Evolutionary conservation across 2,113 vertebrate species (phyloP).

Genomic region (Edolisoma coerulescens): DNA sequence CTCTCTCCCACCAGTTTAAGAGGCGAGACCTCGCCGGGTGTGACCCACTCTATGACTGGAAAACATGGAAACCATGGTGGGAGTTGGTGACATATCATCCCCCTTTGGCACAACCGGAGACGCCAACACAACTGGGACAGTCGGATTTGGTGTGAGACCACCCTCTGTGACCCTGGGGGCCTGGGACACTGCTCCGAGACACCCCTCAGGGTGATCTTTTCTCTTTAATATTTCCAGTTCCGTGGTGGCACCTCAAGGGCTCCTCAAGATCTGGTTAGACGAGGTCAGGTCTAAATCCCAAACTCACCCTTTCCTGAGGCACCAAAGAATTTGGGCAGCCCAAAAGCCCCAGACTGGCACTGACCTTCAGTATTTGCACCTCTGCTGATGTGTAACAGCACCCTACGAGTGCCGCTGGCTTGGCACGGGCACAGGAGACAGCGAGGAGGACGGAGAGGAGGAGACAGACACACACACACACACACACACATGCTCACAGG

Average conservation of each 20-base stretch:
- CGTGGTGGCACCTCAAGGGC: neutral
- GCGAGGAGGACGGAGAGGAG: neutral
- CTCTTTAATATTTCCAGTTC: neutral
- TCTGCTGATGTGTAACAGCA: neutral
- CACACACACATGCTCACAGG: neutral
- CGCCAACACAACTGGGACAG: fast-evolving
- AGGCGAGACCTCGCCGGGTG: fast-evolving
- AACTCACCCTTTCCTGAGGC: neutral
- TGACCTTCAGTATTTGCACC: neutral
- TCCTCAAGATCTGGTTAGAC: neutral
- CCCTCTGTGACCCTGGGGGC: neutral
- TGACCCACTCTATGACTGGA: fast-evolving
- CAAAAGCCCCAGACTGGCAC: neutral
- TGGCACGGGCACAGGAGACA: neutral
- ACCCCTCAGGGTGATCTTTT: neutral
- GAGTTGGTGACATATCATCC: fast-evolving
- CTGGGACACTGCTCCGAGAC: neutral
- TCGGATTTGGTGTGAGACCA: neutral
- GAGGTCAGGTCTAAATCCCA: neutral
- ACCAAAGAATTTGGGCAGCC: neutral
- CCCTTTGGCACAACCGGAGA: fast-evolving
- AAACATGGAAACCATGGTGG: neutral
- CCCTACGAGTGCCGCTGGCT: neutral
- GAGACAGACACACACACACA: neutral
- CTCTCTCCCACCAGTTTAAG: neutral